phyloP scores from a whole-genome alignment of 2,113 vertebrate species.

The Eonycteris spelaea region DNA sequence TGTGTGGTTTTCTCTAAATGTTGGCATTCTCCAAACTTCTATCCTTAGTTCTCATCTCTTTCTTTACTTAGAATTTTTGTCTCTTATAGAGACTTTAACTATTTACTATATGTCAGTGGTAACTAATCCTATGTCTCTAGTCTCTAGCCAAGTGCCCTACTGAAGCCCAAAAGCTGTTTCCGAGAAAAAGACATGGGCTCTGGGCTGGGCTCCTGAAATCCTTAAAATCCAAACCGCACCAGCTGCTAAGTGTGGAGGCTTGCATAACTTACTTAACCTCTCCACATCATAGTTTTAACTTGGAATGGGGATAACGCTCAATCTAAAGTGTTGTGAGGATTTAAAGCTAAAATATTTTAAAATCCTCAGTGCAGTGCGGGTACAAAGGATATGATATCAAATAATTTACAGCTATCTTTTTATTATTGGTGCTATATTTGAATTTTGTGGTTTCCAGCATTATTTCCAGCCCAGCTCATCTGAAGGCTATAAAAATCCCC shows the following conservation, averaged over 20 bases:
- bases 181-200: background rate
- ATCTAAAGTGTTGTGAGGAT: background rate
- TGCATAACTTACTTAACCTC: background rate
- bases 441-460: background rate
- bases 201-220: background rate
- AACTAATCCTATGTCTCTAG: background rate
- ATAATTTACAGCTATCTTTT: background rate
- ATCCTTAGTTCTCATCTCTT: background rate
- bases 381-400: background rate
- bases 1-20: background rate
- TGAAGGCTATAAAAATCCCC: background rate
- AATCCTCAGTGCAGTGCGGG: background rate
- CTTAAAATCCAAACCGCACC: background rate
- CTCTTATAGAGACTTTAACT: background rate
- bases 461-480: background rate
- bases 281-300: background rate
- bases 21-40: background rate
- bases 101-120: background rate
- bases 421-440: background rate
- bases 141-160: background rate
- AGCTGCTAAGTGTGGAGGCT: background rate
- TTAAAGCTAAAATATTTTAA: background rate
- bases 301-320: background rate
- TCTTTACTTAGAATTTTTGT: background rate
- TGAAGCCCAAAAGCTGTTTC: background rate